Evolutionary conservation across 2,797 vertebrate species (phyloP), one percentile per base, ranked within the genome.

Genomic region (Lophius americanus): DNA sequence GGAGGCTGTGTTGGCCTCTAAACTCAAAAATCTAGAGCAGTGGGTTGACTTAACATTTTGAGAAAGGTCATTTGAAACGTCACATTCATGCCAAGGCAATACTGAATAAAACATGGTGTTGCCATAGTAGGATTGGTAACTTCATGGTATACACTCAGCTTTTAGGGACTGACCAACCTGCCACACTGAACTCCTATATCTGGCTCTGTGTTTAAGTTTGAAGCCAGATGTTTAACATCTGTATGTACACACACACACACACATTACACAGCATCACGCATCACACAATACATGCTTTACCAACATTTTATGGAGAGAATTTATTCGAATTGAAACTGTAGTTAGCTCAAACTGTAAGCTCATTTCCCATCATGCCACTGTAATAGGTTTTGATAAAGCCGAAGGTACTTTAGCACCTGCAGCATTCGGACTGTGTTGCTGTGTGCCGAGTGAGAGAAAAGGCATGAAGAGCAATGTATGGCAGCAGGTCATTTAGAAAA

Each of bases 391-490:
- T 50, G 49, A 59, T 64, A 6, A 44, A 68, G 62, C 11, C 51
- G 32, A 58, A 54, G 57, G 59, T 52, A 54, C 43, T 41, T 46
- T 4, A 55, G 58, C 9, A 7, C 60, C 64, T 63, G 67, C 60
- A 52, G 65, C 39, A 51, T 32, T 57, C 65, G 62, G 57, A 75
- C 56, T 65, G 64, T 73, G 57, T 74, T 66, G 32, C 47, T 73
- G 35, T 49, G 39, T 44, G 46, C 54, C 65, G 32, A 32, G 39
- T 60, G 51, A 64, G 44, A 56, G 42, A 36, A n/a, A 68, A 13
- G 43, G 3, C 13, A 61, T 42, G 58, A 60, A 67, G 62, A 73
- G 5, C 0, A 8, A 85, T 4, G 4, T 53, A 64, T 63, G 23
- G 60, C 71, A 68, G 61, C 62, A 38, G 64, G 60, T 64, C 38